A percentile compares a stretch with the other conserved stretches of the same genome.
Evolutionary conservation across 1,140 invertebrate genomes (phyloP).

Genomic region (Formica selysi): DNA sequence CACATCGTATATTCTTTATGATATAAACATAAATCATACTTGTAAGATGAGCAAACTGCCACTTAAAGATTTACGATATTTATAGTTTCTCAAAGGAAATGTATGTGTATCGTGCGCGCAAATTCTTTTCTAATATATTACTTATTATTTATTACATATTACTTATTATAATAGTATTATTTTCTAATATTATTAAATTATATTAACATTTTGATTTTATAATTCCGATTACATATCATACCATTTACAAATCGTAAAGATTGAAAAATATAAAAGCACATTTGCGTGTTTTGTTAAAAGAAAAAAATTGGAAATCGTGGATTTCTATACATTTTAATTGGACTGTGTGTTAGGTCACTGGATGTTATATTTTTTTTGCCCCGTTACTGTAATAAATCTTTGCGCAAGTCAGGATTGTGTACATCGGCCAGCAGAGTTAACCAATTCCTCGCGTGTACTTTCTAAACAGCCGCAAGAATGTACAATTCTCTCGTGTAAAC

Average conservation of each 20-base stretch:
- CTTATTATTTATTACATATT: background rate
- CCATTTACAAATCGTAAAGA: background rate
- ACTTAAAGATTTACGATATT: background rate
- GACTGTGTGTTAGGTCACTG: background rate
- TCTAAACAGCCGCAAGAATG: slow-evolving; percentile 69
- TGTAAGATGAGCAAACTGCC: background rate
- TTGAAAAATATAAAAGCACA: background rate
- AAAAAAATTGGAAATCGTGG: background rate
- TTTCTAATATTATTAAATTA: background rate
- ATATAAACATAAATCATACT: background rate
- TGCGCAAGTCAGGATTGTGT: background rate
- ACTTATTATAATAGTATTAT: too few relatives aligned
- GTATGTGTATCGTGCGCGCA: background rate
- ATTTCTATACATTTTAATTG: background rate
- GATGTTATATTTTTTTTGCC: background rate
- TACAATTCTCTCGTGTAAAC: slow-evolving; percentile 64
- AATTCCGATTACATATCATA: background rate
- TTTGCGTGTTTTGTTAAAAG: background rate
- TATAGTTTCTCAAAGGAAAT: background rate
- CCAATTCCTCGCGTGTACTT: slow-evolving; percentile 67
- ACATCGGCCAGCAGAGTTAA: slow-evolving; percentile 33
- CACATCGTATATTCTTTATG: too few relatives aligned
- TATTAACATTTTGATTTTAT: background rate
- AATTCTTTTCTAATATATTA: background rate
- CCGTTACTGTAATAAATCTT: background rate